These are phyloP conservation scores for Sycophila sp. DNA, from an alignment of 1,140 invertebrate species.

Conservation along the genomic window DNA sequence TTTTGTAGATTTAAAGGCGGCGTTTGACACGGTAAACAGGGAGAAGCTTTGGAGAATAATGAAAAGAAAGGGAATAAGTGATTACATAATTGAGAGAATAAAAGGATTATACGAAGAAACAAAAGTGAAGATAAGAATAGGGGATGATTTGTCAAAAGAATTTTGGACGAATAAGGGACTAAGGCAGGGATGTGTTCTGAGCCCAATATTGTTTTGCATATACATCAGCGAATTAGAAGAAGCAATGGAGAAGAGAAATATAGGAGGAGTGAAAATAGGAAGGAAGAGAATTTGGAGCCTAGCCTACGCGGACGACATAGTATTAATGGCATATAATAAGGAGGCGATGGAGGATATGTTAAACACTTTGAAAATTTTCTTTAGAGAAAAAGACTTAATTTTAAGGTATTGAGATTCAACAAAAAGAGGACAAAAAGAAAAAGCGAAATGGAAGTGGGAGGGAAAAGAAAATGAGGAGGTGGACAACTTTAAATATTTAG, in stretches of 20 bases:
- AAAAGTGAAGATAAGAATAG: too few relatives aligned
- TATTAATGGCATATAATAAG: background rate
- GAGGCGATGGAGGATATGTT: background rate
- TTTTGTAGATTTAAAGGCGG: background rate
- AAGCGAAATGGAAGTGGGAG: too few relatives aligned
- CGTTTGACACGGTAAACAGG: too few relatives aligned
- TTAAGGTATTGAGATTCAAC: too few relatives aligned
- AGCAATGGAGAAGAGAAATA: background rate
- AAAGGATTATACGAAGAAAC: too few relatives aligned
- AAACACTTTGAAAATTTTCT: too few relatives aligned
- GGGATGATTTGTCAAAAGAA: background rate
- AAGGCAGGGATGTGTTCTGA: background rate
- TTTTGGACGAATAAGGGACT: background rate
- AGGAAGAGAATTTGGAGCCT: background rate
- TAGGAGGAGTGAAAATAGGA: background rate
- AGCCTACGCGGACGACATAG: too few relatives aligned
- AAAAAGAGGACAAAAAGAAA: too few relatives aligned
- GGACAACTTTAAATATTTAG: background rate
- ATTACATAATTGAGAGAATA: too few relatives aligned
- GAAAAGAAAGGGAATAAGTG: too few relatives aligned
- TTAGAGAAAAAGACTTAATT: too few relatives aligned
- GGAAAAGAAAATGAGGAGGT: background rate
- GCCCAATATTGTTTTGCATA: background rate
- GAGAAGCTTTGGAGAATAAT: background rate
- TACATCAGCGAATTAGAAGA: background rate